These are phyloP conservation scores for Andrena flavipes DNA, from an alignment of 2,888 invertebrate genomes.

Conservation along the genomic window DNA sequence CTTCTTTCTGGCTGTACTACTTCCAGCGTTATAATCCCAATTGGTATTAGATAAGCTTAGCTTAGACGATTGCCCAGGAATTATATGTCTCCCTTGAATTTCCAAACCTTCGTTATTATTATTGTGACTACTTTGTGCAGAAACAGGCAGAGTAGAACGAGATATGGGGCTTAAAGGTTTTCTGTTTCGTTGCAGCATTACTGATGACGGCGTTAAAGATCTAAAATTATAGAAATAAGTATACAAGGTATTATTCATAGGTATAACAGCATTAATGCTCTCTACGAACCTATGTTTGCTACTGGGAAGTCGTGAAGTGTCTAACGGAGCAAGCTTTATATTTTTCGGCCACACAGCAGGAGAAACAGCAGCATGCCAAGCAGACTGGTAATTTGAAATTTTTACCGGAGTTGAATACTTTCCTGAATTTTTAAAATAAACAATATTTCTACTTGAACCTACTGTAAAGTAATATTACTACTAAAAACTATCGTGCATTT, in stretches of 20 bases:
- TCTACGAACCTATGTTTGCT: constrained; percentile 77
- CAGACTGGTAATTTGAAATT: constrained; percentile 76
- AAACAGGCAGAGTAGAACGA: constrained; percentile 65
- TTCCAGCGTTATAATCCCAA: constrained; percentile 69
- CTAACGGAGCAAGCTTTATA: constrained; percentile 81
- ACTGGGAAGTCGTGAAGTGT: constrained; percentile 78
- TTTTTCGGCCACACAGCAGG: constrained; percentile 81
- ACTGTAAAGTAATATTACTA: constrained; percentile 33
- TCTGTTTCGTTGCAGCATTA: constrained; percentile 68
- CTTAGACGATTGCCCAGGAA: constrained; percentile 67
- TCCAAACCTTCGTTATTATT: constrained; percentile 65
- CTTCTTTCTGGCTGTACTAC: constrained; percentile 58
- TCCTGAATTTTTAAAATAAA: constrained; percentile 67
- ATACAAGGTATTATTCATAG: not conserved
- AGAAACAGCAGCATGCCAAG: constrained; percentile 79
- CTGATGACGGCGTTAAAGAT: constrained; percentile 68
- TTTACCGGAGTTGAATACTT: constrained; percentile 71
- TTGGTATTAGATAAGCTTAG: constrained; percentile 57
- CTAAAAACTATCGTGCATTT: constrained; percentile 8
- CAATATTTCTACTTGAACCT: constrained; percentile 52
- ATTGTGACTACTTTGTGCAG: constrained; percentile 64
- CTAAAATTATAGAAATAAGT: constrained; percentile 56
- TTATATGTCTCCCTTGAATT: constrained; percentile 78
- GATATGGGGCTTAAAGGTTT: constrained; percentile 80
- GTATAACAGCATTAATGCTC: not conserved